These are phyloP conservation scores for Argya squamiceps DNA, from an alignment of 2,797 vertebrate species.

Conservation along the genomic window DNA sequence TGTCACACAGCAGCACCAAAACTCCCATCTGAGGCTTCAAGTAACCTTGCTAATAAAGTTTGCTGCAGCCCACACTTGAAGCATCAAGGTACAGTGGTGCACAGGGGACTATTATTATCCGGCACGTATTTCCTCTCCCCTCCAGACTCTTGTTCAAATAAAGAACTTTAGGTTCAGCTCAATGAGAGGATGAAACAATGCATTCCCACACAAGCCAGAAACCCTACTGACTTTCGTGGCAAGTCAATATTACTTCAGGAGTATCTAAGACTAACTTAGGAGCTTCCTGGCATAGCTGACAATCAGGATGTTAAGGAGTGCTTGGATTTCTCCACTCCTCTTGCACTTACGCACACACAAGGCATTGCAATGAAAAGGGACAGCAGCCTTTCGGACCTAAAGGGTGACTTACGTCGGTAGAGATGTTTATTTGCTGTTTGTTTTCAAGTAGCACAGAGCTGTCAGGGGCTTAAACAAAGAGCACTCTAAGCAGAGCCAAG, in stretches of 20 bases:
- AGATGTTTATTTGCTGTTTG: not conserved
- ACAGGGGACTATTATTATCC: not conserved
- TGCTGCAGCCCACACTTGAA: not conserved
- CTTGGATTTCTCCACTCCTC: not conserved
- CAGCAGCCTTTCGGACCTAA: not conserved
- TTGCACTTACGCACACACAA: not conserved
- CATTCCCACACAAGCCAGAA: not conserved
- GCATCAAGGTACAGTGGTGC: rapidly evolving
- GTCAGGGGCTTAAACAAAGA: not conserved
- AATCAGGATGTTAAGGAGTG: not conserved
- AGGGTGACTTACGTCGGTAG: not conserved
- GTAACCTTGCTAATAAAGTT: rapidly evolving
- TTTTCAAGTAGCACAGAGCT: not conserved
- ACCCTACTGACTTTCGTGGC: not conserved
- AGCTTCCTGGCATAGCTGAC: not conserved
- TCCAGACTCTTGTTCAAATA: not conserved
- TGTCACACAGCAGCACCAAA: not conserved
- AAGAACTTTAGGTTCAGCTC: not conserved
- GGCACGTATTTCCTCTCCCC: rapidly evolving
- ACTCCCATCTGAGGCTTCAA: not conserved
- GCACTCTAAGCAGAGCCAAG: rapidly evolving
- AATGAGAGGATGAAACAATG: not conserved
- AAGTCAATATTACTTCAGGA: not conserved
- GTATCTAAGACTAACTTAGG: rapidly evolving
- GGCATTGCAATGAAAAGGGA: not conserved